phyloP scores from a whole-genome alignment of 2,888 invertebrate species.

The Lasioglossum calceatum region DNA sequence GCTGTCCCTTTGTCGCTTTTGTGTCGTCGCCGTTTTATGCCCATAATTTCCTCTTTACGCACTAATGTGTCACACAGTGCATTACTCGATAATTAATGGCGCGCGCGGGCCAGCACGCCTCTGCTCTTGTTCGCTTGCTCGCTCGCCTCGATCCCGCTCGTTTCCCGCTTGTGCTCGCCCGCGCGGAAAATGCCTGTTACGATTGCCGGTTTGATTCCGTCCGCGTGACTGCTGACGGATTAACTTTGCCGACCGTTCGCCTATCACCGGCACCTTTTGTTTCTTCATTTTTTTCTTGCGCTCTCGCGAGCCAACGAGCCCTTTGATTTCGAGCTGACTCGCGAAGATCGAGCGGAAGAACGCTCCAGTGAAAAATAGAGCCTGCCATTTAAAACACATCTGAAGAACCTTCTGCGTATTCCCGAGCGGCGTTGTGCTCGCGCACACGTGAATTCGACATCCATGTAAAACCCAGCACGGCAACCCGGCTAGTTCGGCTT shows the following conservation, averaged over 20 bases:
- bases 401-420: neutral
- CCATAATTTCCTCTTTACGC: slow-evolving; percentile 53
- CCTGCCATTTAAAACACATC: neutral
- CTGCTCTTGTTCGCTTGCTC: neutral
- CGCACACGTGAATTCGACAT: neutral
- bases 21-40: slow-evolving; percentile 41
- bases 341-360: slow-evolving; percentile 7
- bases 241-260: neutral
- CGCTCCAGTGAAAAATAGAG: neutral
- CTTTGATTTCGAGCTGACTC: neutral
- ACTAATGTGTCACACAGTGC: slow-evolving; percentile 48
- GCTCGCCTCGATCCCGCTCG: neutral
- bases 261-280: neutral
- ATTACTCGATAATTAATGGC: slow-evolving; percentile 57
- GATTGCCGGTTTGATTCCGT: slow-evolving; percentile 37
- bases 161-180: neutral
- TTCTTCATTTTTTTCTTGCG: neutral
- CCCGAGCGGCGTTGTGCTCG: neutral
- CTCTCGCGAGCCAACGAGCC: neutral
- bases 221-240: neutral
- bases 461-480: neutral
- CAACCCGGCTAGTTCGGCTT: neutral
- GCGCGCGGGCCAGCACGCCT: neutral
- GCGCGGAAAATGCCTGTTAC: slow-evolving; percentile 40
- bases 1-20: slow-evolving; percentile 46